A percentile compares a stretch with the other conserved stretches of the same genome.
phyloP scores from a whole-genome alignment of 2,113 vertebrate species.

The Sciurus niger region DNA sequence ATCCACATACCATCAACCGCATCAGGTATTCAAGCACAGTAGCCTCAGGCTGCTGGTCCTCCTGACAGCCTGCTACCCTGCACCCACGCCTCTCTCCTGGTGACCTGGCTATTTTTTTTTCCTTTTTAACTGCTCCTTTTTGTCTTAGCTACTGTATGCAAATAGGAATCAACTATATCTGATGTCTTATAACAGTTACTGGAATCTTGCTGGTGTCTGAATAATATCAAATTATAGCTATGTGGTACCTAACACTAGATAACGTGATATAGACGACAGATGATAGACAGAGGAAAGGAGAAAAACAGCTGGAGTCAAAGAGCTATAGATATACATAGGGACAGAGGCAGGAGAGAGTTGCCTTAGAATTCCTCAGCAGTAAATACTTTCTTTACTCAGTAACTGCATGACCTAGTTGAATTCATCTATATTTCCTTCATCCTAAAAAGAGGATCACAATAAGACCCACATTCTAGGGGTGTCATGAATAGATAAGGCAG shows the following conservation, averaged over 20 bases:
- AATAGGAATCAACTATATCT: conserved; percentile 59
- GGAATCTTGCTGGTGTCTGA: conserved; percentile 10
- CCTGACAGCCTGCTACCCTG: background rate
- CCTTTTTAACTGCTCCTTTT: background rate
- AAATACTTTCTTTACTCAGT: background rate
- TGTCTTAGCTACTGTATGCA: background rate
- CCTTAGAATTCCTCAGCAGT: background rate
- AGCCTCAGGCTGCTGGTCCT: conserved; percentile 20
- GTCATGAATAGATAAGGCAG: background rate
- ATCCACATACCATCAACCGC: conserved; percentile 74
- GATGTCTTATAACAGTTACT: background rate
- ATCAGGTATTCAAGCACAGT: background rate
- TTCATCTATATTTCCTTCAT: conserved; percentile 30
- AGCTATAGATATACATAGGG: background rate
- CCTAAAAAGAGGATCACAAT: background rate
- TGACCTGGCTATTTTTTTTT: background rate
- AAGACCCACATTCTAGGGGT: background rate
- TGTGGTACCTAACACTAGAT: background rate
- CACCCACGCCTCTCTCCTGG: background rate
- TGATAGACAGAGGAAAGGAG: background rate
- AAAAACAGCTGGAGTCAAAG: background rate
- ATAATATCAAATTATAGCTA: conserved; percentile 49
- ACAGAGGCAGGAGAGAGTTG: background rate
- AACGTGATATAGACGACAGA: background rate
- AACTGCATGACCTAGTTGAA: conserved; percentile 4